Base-by-base conservation (phyloP, 1,140 invertebrate species). In the Popillia japonica region DNA sequence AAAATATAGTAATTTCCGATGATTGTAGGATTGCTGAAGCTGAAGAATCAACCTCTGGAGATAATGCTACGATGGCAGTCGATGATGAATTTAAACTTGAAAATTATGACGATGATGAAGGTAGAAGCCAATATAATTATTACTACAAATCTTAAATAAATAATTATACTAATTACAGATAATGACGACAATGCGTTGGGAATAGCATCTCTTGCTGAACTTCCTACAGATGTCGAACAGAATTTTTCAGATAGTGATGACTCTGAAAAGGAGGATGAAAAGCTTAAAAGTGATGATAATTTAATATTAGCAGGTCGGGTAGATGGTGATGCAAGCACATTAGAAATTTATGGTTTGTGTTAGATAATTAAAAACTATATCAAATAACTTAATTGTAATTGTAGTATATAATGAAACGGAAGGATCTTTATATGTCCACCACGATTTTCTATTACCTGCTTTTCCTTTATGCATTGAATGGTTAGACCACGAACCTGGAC, bases 381-480 rank as follows among this genome's bases (percentile, higher is more conserved):
- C 8, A 55, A 23, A 73, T 22, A 17, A 76, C 72, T 7, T 76
- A 78, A 72, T 17, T 61, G n/a, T 40, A 44, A 90, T 79, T 86
- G 7, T 7, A 95, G 96, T 99, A 59, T 98, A 96, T 85, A 99
- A 99, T 87, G 93, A 96, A 86, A 90, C 92, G 40, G 94, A 96
- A 84, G 93, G 91, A 48, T 95, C 95, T 20, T 91, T 98, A 75
- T 99, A 98, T 86, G 93, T 97, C 9, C 96, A 99, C 86, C 97
- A 99, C 87, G 96, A 99, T 85, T 92, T 97, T 72, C 86, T 97
- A 11, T 87, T 99, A 72, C 93, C 96, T 3, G 92, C 94, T 64
- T 96, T 96, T 85, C 97, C 97, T 6, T 87, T 99, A 7, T 96
- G 95, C 83, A 91, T 98, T 34, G 96, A 98, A 87, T 98, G 96